phyloP scores from a whole-genome alignment of 2,797 vertebrate species.

The Arvicola amphibius region DNA sequence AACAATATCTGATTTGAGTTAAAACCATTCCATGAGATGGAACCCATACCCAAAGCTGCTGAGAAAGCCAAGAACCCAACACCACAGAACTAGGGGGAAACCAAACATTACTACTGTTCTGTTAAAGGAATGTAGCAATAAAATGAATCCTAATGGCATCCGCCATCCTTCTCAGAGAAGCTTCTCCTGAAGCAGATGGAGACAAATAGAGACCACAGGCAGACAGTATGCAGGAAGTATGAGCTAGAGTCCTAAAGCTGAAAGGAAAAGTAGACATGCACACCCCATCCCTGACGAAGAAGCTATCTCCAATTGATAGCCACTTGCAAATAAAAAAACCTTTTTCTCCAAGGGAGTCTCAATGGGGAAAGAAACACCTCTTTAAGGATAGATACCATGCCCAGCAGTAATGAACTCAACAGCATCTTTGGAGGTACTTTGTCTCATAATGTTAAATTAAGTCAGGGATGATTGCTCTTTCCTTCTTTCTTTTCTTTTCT shows the following conservation, averaged over 20 bases:
- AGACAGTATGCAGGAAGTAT: not conserved
- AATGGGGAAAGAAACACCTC: not conserved
- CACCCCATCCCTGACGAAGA: not conserved
- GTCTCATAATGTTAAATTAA: not conserved
- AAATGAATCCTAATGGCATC: not conserved
- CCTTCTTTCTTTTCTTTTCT: no score
- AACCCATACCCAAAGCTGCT: not conserved
- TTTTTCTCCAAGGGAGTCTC: not conserved
- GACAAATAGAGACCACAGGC: not conserved
- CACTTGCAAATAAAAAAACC: not conserved
- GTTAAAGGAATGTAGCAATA: not conserved
- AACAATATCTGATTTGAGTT: not conserved
- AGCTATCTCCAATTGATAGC: not conserved
- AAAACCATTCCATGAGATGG: no score
- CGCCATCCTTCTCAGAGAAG: not conserved
- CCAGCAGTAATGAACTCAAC: not conserved
- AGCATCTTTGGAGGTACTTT: not conserved
- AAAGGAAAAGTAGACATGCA: not conserved
- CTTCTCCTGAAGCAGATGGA: not conserved
- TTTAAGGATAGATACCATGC: not conserved
- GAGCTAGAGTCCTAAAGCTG: not conserved
- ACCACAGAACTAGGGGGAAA: not conserved
- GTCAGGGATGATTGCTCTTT: not conserved
- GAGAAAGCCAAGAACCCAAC: not conserved
- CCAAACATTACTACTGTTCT: no score